Conservation (phyloP, 2,113 vertebrate species). For the Sterna hirundo region DNA sequence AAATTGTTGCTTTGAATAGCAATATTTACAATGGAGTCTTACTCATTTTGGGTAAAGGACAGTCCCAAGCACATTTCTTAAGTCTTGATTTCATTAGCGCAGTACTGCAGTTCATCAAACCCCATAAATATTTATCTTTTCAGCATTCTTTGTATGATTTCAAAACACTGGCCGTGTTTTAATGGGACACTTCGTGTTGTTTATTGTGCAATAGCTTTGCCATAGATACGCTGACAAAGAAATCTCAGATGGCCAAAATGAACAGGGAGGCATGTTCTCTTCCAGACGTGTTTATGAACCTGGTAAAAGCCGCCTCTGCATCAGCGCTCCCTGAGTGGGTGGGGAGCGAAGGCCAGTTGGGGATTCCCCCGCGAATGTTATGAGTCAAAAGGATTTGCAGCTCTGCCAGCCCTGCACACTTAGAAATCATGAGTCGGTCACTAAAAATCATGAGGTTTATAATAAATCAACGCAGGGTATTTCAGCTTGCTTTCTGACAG, state of each 20-base stretch:
- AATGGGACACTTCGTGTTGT: neutral
- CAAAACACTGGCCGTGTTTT: neutral
- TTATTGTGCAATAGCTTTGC: conserved; percentile 2
- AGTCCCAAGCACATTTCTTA: neutral
- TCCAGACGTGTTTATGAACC: neutral
- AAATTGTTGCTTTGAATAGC: neutral
- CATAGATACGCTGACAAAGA: neutral
- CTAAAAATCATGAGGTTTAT: neutral
- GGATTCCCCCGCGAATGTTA: neutral
- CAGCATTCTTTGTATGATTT: neutral
- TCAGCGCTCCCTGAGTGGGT: neutral
- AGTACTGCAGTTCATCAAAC: conserved; percentile 30
- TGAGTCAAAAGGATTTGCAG: neutral
- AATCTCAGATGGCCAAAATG: neutral
- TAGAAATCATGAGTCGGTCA: neutral
- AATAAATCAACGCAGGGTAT: rapidly evolving
- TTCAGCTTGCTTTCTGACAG: neutral
- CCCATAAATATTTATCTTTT: conserved; percentile 51
- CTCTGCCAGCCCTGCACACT: neutral
- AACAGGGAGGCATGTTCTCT: neutral
- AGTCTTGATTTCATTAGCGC: conserved; percentile 43
- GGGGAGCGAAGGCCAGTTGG: neutral
- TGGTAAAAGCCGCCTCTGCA: neutral
- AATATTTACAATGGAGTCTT: neutral
- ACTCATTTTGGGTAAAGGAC: neutral